Percentiles rank a stretch among this genome's conserved stretches.
Conservation (phyloP, 2,888 invertebrate species). For the Nebria salina region DNA sequence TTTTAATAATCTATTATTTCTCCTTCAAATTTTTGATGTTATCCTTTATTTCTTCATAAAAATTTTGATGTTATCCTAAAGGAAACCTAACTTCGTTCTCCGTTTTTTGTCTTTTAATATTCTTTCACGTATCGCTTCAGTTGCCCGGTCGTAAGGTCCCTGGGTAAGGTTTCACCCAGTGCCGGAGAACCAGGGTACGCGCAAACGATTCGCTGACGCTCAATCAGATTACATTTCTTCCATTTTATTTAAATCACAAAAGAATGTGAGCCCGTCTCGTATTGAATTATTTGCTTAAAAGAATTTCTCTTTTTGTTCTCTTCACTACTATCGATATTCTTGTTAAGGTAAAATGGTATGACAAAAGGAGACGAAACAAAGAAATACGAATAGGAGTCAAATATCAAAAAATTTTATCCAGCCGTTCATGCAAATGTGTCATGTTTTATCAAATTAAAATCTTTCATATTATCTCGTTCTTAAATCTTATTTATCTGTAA, state of each 20-base stretch:
- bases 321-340: constrained; percentile 36
- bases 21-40: too few species aligned
- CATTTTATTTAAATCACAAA: constrained; percentile 44
- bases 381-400: neutral
- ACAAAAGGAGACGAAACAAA: neutral
- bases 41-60: too few species aligned
- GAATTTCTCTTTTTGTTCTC: constrained; percentile 28
- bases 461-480: too few species aligned
- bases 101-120: too few species aligned
- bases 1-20: too few species aligned
- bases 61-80: too few species aligned
- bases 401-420: neutral
- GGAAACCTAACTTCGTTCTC: too few species aligned
- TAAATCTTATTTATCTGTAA: too few species aligned
- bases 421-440: neutral
- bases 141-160: too few species aligned
- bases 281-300: constrained; percentile 46
- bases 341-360: constrained; percentile 28
- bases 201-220: constrained; percentile 33
- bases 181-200: neutral
- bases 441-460: too few species aligned
- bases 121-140: too few species aligned
- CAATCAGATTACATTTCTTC: constrained; percentile 44
- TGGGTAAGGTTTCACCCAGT: too few species aligned
- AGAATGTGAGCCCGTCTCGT: constrained; percentile 37